Conservation (phyloP, 2,797 vertebrate species). For the Pseudocheirus occidentalis region DNA sequence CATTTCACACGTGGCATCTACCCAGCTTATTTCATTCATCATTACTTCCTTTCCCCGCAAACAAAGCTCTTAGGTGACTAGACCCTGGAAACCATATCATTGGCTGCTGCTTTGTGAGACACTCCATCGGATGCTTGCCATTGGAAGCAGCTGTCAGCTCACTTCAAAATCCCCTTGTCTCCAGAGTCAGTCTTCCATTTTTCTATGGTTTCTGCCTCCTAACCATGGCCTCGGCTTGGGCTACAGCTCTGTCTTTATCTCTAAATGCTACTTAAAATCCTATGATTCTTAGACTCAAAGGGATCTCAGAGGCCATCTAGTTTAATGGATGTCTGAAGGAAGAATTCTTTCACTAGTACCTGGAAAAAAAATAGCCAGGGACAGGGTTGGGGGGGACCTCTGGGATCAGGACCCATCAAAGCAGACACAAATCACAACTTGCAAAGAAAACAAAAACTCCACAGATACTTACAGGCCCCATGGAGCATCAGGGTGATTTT, state of each 20-base stretch:
- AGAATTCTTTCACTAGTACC: neutral
- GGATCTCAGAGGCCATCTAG: neutral
- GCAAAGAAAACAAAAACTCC: neutral
- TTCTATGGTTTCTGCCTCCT: neutral
- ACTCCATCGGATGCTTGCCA: neutral
- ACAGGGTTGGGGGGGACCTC: neutral
- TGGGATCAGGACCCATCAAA: neutral
- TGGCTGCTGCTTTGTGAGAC: neutral
- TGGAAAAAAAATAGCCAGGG: neutral
- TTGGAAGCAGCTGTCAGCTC: neutral
- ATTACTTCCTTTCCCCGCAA: neutral
- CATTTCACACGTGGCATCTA: neutral
- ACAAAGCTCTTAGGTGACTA: neutral
- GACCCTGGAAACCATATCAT: neutral
- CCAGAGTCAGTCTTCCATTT: neutral
- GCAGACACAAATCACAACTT: neutral
- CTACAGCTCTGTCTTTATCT: neutral
- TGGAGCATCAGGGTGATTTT: constrained; percentile 60
- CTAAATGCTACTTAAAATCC: neutral
- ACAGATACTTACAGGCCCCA: constrained; percentile 67
- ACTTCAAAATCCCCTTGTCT: neutral
- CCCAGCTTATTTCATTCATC: neutral
- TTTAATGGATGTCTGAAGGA: neutral
- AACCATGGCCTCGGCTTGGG: neutral
- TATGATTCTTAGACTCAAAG: neutral